Conservation (phyloP, 2,113 vertebrate genomes). For the Urocolius indicus region DNA sequence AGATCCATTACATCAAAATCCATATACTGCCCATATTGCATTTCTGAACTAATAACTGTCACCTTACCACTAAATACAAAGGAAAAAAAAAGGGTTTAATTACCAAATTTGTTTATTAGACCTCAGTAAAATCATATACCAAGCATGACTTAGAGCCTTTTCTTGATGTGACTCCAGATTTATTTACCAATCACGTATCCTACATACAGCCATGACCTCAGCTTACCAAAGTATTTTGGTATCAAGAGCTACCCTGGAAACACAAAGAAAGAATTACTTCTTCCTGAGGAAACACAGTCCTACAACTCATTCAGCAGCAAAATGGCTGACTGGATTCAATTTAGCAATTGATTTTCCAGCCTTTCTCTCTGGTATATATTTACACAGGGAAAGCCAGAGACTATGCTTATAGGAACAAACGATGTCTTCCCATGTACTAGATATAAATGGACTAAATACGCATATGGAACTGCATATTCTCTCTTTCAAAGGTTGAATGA, state of each 20-base stretch:
- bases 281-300: neutral
- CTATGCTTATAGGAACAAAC: neutral
- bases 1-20: neutral
- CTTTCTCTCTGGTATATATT: neutral
- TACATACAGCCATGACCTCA: neutral
- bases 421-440: neutral
- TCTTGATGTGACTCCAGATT: neutral
- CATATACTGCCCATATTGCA: rapidly evolving
- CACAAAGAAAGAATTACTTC: neutral
- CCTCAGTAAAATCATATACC: neutral
- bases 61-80: neutral
- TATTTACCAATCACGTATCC: neutral
- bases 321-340: neutral
- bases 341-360: neutral
- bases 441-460: neutral
- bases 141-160: neutral
- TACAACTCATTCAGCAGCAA: neutral
- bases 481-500: neutral
- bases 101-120: neutral
- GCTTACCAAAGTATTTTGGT: neutral
- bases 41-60: neutral
- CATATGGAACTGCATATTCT: neutral
- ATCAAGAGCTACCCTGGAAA: neutral
- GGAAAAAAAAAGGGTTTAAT: neutral
- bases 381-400: neutral